Conservation (phyloP, 2,797 vertebrate species). For the Peromyscus nudipes region DNA sequence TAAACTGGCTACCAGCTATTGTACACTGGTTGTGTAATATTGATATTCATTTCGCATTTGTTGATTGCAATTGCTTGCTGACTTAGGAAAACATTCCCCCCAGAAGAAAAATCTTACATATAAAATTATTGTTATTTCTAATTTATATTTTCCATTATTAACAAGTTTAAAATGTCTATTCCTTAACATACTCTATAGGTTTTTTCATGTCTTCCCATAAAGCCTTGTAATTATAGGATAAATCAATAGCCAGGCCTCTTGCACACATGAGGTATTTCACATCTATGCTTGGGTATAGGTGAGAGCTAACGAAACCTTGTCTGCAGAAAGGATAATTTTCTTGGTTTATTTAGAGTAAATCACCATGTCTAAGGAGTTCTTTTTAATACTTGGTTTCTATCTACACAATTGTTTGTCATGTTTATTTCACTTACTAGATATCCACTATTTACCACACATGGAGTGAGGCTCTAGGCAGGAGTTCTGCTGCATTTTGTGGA, state of each 20-base stretch:
- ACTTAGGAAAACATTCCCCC: not conserved
- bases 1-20: not conserved
- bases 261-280: not conserved
- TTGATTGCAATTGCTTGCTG: not conserved
- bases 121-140: not conserved
- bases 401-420: not conserved
- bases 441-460: not conserved
- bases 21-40: not conserved
- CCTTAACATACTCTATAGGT: not conserved
- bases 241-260: not conserved
- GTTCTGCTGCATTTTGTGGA: not conserved
- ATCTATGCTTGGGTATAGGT: not conserved
- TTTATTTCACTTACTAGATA: constrained; percentile 25
- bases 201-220: not conserved
- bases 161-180: not conserved
- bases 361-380: not conserved
- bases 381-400: not conserved
- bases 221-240: not conserved
- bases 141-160: constrained; percentile 41
- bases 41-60: not conserved
- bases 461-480: not conserved
- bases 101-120: not conserved
- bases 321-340: not conserved
- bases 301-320: constrained; percentile 1
- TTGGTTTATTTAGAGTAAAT: not conserved